Percentiles rank a stretch among this genome's conserved stretches.
Evolutionary conservation across 2,113 vertebrate genomes (phyloP).

Genomic region (Scomber colias): DNA sequence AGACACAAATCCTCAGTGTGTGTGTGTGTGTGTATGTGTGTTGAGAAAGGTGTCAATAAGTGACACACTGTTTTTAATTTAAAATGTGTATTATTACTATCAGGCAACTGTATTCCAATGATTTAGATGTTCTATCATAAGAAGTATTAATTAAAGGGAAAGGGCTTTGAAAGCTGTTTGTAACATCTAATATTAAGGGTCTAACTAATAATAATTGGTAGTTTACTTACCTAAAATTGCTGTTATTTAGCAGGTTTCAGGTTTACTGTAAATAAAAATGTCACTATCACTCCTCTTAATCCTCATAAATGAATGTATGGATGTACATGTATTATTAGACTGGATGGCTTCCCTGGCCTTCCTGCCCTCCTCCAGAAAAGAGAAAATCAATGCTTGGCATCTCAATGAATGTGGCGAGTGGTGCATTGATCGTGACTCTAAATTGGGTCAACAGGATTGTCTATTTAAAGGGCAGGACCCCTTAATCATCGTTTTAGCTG

Average conservation of each 20-base stretch:
- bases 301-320: not conserved
- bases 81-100: too few relatives aligned
- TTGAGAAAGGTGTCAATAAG: not conserved
- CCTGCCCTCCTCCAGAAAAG: constrained; percentile 31
- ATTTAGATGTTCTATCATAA: not conserved
- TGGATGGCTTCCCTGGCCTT: constrained; percentile 17
- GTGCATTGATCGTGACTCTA: constrained; percentile 87
- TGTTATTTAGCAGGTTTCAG: not conserved
- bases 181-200: too few relatives aligned
- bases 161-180: not conserved
- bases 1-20: constrained; percentile 6
- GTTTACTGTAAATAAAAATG: not conserved
- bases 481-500: constrained; percentile 88
- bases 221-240: not conserved
- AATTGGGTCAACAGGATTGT: constrained; percentile 89
- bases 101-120: too few relatives aligned
- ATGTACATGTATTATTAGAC: not conserved
- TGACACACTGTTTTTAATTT: not conserved
- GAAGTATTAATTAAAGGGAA: not conserved
- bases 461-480: constrained; percentile 89
- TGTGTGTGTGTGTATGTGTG: too few relatives aligned
- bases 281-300: not conserved
- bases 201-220: not conserved
- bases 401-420: constrained; percentile 88
- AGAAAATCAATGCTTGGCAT: constrained; percentile 86